Base-by-base conservation (phyloP, 2,797 vertebrate genomes). In the Orestias chungarensis region DNA sequence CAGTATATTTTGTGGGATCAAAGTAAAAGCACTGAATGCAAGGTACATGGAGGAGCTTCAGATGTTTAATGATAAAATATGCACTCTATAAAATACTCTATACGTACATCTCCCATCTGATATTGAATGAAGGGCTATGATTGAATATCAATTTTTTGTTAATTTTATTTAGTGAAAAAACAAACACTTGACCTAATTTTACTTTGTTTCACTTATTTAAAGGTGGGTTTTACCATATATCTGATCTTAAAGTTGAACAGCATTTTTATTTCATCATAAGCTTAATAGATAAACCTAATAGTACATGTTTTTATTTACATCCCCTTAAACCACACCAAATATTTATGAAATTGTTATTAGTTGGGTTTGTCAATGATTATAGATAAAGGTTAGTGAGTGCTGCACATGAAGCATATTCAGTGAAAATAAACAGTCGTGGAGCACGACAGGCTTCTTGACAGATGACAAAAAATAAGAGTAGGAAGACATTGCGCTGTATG, bases 401-500 rank as follows among this genome's bases (percentile, higher is more conserved):
- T 61, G 1, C 17, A 29, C 18, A 27, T 15, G 23, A 29, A 75
- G 27, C 33, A 23, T 38, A 43, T 70, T 54, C 65, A 76, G 33
- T 54, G 27, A n/a, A 38, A 17, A 47, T 57, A 18, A 62, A 33
- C 27, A 9, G 54, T 57, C 54, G 20, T 8, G 29, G 54, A 57
- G 17, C 17, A 8, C 27, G 17, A 18, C 54, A 31, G 29, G 29
- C 46, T 47, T 20, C 18, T 20, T 7, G 46, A 44, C 20, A 20
- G 42, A 29, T 23, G 14, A 77, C 42, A 49, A 70, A 70, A n/a
- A 27, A 44, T n/a, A 25, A 44, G n/a, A 66, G 14, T 59, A n/a
- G 38, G 46, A 71, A 15, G 31, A 81, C 65, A 25, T 82, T 67
- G 10, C 14, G 29, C 70, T 66, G 29, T 42, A 68, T 75, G 57